Evolutionary conservation across 2,113 vertebrate species (phyloP).

Genomic region (Lanius ludovicianus): DNA sequence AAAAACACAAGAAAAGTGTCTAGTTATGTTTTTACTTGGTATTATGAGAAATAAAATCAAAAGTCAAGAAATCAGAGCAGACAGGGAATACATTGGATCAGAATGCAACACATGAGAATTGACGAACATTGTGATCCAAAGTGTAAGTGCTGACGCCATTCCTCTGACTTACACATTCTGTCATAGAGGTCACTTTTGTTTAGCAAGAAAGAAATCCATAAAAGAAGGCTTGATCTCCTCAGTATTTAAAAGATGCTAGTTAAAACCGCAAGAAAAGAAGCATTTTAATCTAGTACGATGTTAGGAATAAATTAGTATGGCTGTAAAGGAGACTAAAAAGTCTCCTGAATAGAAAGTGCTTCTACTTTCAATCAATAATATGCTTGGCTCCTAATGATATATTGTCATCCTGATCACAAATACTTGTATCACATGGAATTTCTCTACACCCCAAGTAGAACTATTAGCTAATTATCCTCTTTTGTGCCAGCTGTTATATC

Average conservation of each 20-base stretch:
- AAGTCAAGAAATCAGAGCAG: background rate
- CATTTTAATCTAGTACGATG: background rate
- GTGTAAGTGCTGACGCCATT: background rate
- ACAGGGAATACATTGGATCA: background rate
- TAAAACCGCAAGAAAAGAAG: background rate
- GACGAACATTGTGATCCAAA: background rate
- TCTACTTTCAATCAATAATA: background rate
- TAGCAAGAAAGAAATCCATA: background rate
- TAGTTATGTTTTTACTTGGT: background rate
- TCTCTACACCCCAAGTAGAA: background rate
- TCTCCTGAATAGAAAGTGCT: background rate
- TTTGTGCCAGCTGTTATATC: background rate
- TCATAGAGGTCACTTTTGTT: background rate
- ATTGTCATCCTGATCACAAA: background rate
- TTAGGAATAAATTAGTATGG: background rate
- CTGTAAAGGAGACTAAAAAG: background rate
- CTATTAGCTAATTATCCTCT: background rate
- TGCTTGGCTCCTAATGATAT: background rate
- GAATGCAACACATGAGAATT: background rate
- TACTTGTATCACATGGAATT: background rate
- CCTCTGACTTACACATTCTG: background rate
- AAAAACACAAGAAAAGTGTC: background rate
- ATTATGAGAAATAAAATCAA: background rate
- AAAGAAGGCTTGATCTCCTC: background rate
- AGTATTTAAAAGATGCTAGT: background rate